Percentiles rank a stretch among this genome's conserved stretches.
These are phyloP conservation scores for Phoenicopterus ruber DNA, from an alignment of 2,113 vertebrate genomes.

Conservation along the genomic window DNA sequence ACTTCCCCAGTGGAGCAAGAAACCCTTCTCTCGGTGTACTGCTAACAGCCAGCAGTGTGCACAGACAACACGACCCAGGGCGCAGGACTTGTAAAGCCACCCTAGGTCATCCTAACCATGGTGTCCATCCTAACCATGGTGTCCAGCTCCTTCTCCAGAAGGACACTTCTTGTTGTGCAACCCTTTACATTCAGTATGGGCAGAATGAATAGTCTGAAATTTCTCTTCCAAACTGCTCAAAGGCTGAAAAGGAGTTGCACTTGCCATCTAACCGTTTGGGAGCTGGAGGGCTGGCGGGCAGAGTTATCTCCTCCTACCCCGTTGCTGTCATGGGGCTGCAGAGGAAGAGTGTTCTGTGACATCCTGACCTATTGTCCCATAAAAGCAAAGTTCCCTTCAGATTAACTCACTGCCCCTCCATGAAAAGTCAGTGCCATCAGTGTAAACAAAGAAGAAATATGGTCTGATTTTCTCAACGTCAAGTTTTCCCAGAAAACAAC, in stretches of 20 bases:
- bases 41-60: background rate
- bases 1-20: accelerated
- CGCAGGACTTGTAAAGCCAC: background rate
- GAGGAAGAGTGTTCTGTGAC: slow-evolving; percentile 54
- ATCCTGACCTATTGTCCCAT: slow-evolving; percentile 48
- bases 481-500: background rate
- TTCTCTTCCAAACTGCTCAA: background rate
- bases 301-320: background rate
- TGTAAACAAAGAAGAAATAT: slow-evolving; percentile 33
- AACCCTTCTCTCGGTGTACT: background rate
- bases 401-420: background rate
- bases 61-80: background rate
- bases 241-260: background rate
- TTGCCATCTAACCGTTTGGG: background rate
- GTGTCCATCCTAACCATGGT: background rate
- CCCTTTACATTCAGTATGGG: background rate
- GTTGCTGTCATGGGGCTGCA: background rate
- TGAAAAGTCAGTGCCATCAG: background rate
- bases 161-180: background rate
- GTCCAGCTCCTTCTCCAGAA: background rate
- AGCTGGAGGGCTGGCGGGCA: background rate
- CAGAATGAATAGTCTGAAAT: background rate
- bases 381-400: background rate
- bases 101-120: background rate
- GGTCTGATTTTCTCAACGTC: background rate